phyloP scores from a whole-genome alignment of 2,113 vertebrate genomes.

The Leucosticte australis region DNA sequence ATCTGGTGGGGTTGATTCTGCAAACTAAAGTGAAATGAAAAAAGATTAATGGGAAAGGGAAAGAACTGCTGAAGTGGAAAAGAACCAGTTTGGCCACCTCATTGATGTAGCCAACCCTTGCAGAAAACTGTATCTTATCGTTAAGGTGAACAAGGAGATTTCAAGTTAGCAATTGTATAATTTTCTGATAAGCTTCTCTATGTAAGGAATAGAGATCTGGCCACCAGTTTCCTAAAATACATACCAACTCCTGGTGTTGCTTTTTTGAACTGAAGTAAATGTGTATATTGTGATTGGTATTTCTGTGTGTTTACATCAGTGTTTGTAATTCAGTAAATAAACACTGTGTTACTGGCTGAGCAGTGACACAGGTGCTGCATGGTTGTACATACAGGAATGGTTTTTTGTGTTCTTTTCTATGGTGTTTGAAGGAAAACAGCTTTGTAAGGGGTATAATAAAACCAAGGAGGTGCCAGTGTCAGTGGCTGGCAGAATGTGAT shows the following conservation, averaged over 20 bases:
- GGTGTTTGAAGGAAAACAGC: not conserved
- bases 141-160: not conserved
- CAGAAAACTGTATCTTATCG: not conserved
- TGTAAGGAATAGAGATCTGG: not conserved
- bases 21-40: not conserved
- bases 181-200: not conserved
- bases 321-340: not conserved
- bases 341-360: not conserved
- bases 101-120: not conserved
- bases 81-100: not conserved
- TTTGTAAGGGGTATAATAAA: not conserved
- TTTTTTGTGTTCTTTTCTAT: not conserved
- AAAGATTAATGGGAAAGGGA: not conserved
- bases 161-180: not conserved
- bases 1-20: not conserved
- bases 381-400: not conserved
- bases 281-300: not conserved
- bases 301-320: not conserved
- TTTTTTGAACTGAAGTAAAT: not conserved
- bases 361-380: not conserved
- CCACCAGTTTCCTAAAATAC: not conserved
- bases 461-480: not conserved
- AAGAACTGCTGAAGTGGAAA: not conserved
- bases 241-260: not conserved
- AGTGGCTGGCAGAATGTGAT: not conserved